Conservation (phyloP, 1,140 invertebrate genomes). For the Hyles vespertilio region DNA sequence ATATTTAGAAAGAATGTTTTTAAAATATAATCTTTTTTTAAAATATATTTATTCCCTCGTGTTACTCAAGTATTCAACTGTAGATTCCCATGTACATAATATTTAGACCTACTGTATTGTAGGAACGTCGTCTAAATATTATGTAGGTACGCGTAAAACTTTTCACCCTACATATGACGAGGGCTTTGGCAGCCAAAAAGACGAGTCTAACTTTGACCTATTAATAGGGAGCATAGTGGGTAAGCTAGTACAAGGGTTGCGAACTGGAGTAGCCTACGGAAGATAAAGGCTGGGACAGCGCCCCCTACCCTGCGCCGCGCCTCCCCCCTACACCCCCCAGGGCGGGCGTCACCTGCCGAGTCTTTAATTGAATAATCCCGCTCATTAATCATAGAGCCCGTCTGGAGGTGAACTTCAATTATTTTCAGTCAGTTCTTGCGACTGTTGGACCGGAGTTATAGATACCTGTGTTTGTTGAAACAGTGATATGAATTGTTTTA, state of each 20-base stretch:
- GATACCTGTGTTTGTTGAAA: background rate
- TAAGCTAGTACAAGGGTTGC: conserved; percentile 33
- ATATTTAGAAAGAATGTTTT: no score
- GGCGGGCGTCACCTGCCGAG: conserved; percentile 47
- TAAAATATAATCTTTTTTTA: no score
- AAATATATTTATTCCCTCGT: no score
- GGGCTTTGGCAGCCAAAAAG: no score
- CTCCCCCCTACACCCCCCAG: conserved; percentile 10
- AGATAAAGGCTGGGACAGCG: conserved; percentile 34
- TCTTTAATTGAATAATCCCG: conserved; percentile 73
- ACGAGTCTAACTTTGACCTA: background rate
- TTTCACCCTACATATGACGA: no score
- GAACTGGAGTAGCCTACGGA: conserved; percentile 39
- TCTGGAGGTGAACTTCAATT: conserved; percentile 68
- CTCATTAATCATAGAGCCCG: conserved; percentile 68
- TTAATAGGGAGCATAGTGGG: background rate
- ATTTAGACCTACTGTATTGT: no score
- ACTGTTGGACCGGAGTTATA: conserved; percentile 26
- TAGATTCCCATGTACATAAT: no score
- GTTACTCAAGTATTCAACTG: no score
- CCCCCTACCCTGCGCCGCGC: conserved; percentile 18
- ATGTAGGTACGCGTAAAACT: no score
- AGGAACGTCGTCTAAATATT: no score
- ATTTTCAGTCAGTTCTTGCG: conserved; percentile 61
- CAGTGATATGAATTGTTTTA: no score